These are phyloP conservation scores for Adelognathus sp. DNA, from an alignment of 2,888 invertebrate genomes.

Conservation along the genomic window DNA sequence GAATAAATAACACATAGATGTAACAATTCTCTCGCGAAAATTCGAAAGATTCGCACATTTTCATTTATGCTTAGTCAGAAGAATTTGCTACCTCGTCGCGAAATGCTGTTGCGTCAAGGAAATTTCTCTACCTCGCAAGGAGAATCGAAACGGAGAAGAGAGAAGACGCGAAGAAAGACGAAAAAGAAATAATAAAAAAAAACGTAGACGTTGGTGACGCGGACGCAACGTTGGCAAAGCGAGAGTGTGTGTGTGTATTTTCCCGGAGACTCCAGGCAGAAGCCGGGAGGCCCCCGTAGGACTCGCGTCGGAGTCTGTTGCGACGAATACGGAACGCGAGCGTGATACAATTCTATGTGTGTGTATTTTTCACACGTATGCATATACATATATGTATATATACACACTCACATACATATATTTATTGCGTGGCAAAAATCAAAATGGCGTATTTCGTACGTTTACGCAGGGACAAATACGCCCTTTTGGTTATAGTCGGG, in stretches of 20 bases:
- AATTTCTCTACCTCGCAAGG: conserved; percentile 32
- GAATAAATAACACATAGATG: too few species aligned
- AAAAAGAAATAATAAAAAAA: background rate
- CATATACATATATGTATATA: background rate
- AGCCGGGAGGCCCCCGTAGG: conserved; percentile 31
- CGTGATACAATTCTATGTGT: background rate
- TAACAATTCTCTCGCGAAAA: too few species aligned
- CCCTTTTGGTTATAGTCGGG: too few species aligned
- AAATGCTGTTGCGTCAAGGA: conserved; percentile 1
- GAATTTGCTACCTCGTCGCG: background rate
- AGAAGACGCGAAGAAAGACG: background rate
- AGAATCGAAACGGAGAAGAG: background rate
- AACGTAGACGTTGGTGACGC: conserved; percentile 1
- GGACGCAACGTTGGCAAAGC: conserved; percentile 23
- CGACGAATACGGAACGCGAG: conserved; percentile 26
- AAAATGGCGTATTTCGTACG: too few species aligned
- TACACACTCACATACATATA: background rate
- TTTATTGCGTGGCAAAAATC: background rate
- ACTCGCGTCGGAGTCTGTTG: conserved; percentile 46
- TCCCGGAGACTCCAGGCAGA: conserved; percentile 32
- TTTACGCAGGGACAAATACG: too few species aligned
- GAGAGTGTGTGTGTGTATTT: too few species aligned
- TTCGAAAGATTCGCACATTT: background rate
- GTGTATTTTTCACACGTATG: background rate
- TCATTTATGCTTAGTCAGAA: background rate